phyloP scores from a whole-genome alignment of 2,888 invertebrate genomes.

The Ferrisia virgata region DNA sequence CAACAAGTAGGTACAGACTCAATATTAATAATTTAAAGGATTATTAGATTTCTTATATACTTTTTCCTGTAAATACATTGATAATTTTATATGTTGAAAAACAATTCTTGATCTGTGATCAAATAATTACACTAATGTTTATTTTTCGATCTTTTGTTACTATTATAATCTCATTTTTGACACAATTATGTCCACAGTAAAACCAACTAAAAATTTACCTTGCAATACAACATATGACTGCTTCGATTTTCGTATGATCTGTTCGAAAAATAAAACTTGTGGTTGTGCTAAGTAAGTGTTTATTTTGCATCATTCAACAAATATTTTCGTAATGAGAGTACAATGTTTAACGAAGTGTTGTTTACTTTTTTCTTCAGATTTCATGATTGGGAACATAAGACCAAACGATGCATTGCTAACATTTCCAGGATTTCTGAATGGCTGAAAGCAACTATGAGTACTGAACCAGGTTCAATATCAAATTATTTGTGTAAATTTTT shows the following conservation, averaged over 20 bases:
- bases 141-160: no score
- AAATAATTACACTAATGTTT: no score
- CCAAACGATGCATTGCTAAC: slow-evolving; percentile 10
- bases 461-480: background rate
- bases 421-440: background rate
- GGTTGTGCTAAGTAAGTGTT: background rate
- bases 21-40: no score
- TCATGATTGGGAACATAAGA: background rate
- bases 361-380: slow-evolving; percentile 15
- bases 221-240: slow-evolving; percentile 3
- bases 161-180: no score
- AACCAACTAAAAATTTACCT: background rate
- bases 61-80: background rate
- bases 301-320: background rate
- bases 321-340: background rate
- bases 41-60: background rate
- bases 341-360: background rate
- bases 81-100: background rate
- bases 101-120: no score
- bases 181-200: background rate
- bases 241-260: background rate
- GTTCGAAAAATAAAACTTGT: background rate
- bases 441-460: background rate
- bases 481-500: background rate
- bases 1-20: background rate